Evolutionary conservation across 2,113 vertebrate genomes (phyloP), one percentile per base, ranked within the genome.

Genomic region (Gallinago paraguaiae): DNA sequence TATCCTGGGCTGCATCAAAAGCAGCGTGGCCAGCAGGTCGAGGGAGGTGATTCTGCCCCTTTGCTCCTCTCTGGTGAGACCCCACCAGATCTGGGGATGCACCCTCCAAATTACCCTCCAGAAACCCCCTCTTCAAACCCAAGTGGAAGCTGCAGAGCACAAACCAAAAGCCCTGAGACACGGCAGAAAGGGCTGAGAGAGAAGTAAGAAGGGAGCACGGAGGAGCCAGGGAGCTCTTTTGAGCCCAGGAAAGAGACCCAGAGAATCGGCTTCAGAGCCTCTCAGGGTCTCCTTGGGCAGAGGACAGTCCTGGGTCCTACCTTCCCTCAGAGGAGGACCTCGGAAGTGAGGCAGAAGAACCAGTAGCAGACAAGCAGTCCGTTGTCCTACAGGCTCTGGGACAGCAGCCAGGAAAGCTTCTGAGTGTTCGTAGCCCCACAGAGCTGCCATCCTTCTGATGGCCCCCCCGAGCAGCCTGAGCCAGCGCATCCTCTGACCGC

Each of bases 81-180:
- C 48, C 14, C 41, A 33, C 28, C 54, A 74, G 28, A 48, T 64
- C 65, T 39, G n/a, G 65, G 31, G 27, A 54, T 54, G 39, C 10
- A 28, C 20, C 27, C 31, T 70, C 10, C 53, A n/a, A 4, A 19
- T 57, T 57, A 27, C 30, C 20, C 23, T 11, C 71, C 12, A 10
- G 71, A 23, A 35, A 7, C 16, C 60, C 98, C 95, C 94, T 98
- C 98, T 99, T 97, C 98, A 98, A 98, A 98, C 96, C 98, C 98
- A 97, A 95, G 98, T 99, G 98, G 98, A 98, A 97, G 96, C 98
- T 97, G 57, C 98, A 97, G 97, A 98, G 97, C 93, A 97, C 97
- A 97, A 98, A 96, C 97, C 98, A 91, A 98, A 98, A 98, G 97
- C 98, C 86, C 96, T 98, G 98, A 97, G 98, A 98, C 96, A 97